Evolutionary conservation across 2,888 invertebrate genomes (phyloP), one percentile per base, ranked within the genome.

Genomic region (Diadegma fenestrale): DNA sequence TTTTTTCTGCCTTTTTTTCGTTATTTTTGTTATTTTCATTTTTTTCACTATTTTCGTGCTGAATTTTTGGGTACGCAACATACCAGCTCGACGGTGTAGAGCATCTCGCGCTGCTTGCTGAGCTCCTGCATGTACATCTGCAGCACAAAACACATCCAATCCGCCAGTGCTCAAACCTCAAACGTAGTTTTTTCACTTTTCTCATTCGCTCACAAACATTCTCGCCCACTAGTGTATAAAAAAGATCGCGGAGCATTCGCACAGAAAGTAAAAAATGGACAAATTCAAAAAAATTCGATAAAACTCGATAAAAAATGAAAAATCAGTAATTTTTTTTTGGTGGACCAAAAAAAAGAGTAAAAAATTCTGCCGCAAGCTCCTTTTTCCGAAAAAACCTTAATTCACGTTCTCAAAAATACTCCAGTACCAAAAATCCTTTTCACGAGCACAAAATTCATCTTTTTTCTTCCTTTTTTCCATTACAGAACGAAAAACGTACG

Each of bases 41-140:
- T 19, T 76, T 82, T 80, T 76, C 81, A 73, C 77, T 63, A 78
- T 75, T 80, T 80, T 73, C 37, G 63, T 86, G 84, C 84, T 80
- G 82, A 69, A 85, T 80, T 81, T 73, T 90, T 92, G 90, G 94
- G 93, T 92, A 94, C 89, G 92, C 91, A 94, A 95, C 96, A 95
- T 96, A 97, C 97, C 97, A 97, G 95, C 96, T 97, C 97, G 95
- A 97, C 97, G 94, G 97, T 96, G 95, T 97, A 96, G 94, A 97
- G 95, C 95, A 97, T 95, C 95, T 97, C 97, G 95, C 97, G 96
- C 95, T 97, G 97, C 95, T 97, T 97, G 95, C 96, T 97, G 95
- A 98, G 97, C 96, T 98, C 98, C 95, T 97, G 97, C 95, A 97
- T 96, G 96, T 97, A 97, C 95, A 97, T 97, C 97, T 97, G 97